Evolutionary conservation across 2,888 invertebrate genomes (phyloP), one percentile per base, ranked within the genome.

Genomic region (Gymnoscelis rufifasciata): DNA sequence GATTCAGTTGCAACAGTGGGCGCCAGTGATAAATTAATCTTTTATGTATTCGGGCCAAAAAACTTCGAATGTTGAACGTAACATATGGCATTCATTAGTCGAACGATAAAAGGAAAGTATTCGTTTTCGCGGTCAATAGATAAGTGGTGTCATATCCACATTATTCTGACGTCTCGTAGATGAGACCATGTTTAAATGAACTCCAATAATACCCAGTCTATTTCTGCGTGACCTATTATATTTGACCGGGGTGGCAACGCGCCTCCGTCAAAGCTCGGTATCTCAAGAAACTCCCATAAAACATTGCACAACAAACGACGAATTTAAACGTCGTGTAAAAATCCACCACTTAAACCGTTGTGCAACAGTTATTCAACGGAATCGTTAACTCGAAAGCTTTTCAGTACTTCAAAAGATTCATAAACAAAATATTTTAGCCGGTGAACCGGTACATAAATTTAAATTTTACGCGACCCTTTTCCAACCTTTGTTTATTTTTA

Each of bases 181-280:
- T 19, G 19, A 64, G 63, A 69, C 66, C 68, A 73, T 74, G 74
- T 80, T 71, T 72, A 77, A 74, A 80, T 74, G 77, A 78, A 78
- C 56, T 74, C 73, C 64, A 72, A 76, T 74, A 77, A 77, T 78
- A 79, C 61, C 60, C 63, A 35, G 56, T 71, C 77, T 83, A 82
- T 83, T 83, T 80, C 69, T 68, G 72, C 55, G 55, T 78, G 83
- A 82, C 82, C 81, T 68, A 82, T 78, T 80, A 75, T n/a, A n/a
- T 77, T 62, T 71, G 65, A 72, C 71, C 72, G 71, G 65, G 61
- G 60, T 33, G 33, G 38, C 38, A 19, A 19, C 19, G 19, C 8
- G 60, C 59, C 64, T 58, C 64, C 63, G 66, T 69, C 66, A 70
- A 64, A 66, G 62, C 56, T 63, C 62, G 66, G 67, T 64, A 71